These are phyloP conservation scores for Microctenopoma lineatum DNA, from an alignment of 2,797 vertebrate genomes.

Conservation along the genomic window DNA sequence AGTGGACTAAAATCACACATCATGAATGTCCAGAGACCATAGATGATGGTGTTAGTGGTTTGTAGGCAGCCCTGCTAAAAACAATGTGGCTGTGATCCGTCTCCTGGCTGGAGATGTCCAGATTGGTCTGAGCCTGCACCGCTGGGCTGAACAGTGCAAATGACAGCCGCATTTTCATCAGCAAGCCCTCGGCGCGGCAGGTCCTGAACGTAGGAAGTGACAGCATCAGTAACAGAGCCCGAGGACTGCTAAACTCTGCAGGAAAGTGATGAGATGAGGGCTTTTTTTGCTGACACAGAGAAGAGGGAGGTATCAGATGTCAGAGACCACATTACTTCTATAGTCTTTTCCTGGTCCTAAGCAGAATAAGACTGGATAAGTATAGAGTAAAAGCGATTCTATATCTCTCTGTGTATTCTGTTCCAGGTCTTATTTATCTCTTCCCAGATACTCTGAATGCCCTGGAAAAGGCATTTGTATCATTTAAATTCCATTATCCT, in stretches of 20 bases:
- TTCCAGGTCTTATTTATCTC: neutral
- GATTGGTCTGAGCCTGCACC: constrained; percentile 17
- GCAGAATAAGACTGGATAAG: constrained; percentile 15
- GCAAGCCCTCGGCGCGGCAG: constrained; percentile 27
- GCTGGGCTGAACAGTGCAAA: constrained; percentile 36
- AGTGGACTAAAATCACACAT: neutral
- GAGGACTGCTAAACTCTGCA: constrained; percentile 56
- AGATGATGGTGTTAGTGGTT: neutral
- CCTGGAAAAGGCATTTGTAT: neutral
- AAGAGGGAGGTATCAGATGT: constrained; percentile 49
- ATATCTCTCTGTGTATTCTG: constrained; percentile 6
- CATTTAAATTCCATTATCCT: constrained; percentile 15
- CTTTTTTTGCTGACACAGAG: constrained; percentile 62
- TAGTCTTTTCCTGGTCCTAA: neutral
- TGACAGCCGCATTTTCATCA: constrained; percentile 57
- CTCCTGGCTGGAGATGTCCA: constrained; percentile 23
- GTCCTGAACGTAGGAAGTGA: constrained; percentile 47
- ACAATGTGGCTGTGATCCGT: constrained; percentile 53
- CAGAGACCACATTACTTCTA: constrained; percentile 52
- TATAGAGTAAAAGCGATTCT: constrained; percentile 13
- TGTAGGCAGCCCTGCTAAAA: constrained; percentile 10
- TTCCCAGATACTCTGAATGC: constrained; percentile 8
- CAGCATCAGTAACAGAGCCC: constrained; percentile 49
- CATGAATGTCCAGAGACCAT: neutral
- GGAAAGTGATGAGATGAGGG: constrained; percentile 55